Evolutionary conservation across 2,888 invertebrate genomes (phyloP).

Genomic region (Coelinius sp.): DNA sequence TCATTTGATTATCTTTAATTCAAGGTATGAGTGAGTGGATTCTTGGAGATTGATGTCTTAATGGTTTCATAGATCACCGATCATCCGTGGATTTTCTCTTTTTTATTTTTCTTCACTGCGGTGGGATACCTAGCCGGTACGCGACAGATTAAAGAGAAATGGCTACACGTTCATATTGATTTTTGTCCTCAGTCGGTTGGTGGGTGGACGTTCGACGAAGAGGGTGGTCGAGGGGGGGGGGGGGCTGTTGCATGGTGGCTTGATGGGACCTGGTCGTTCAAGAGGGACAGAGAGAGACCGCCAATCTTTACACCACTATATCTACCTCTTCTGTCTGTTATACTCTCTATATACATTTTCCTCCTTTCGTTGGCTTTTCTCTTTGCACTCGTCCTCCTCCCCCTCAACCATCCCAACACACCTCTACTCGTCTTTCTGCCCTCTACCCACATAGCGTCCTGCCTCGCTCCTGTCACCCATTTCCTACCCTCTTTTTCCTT

Average conservation of each 20-base stretch:
- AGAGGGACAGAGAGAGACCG: conserved; percentile 57
- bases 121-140: conserved; percentile 24
- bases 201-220: conserved; percentile 57
- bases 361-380: conserved; percentile 60
- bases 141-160: conserved; percentile 70
- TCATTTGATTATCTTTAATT: not conserved
- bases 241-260: conserved; percentile 49
- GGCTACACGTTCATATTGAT: conserved; percentile 71
- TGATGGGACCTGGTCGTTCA: conserved; percentile 53
- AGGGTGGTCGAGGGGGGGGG: conserved; percentile 49
- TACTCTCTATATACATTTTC: conserved; percentile 60
- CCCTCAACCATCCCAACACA: conserved; percentile 33
- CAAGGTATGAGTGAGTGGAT: not conserved
- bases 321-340: conserved; percentile 47
- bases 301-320: conserved; percentile 61
- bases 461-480: conserved; percentile 42
- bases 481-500: conserved; percentile 53
- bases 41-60: not conserved
- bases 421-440: conserved; percentile 38
- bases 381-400: conserved; percentile 28
- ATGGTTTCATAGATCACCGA: conserved; percentile 5
- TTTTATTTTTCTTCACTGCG: not conserved
- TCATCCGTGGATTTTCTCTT: not conserved
- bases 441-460: conserved; percentile 34
- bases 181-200: conserved; percentile 70